These are phyloP conservation scores for Alligator sinensis DNA, from an alignment of 2,113 vertebrate genomes.

Conservation along the genomic window DNA sequence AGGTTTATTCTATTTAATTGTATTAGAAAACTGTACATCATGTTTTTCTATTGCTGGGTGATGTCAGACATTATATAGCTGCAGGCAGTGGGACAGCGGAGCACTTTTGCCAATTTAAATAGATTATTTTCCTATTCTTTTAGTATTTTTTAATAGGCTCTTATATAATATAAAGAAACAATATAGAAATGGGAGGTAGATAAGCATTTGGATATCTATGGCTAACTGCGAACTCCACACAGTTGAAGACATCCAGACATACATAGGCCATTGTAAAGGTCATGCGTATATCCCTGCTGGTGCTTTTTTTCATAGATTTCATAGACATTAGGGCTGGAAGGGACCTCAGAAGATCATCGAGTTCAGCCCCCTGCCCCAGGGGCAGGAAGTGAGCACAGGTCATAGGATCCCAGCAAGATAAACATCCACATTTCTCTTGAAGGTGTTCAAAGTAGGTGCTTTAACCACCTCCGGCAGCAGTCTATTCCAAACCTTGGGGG, in stretches of 20 bases:
- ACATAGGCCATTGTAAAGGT: not conserved
- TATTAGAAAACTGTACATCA: conserved; percentile 14
- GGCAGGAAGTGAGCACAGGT: too few species aligned
- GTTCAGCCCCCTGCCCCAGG: too few species aligned
- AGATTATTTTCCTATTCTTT: not conserved
- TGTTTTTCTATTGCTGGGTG: conserved; percentile 25
- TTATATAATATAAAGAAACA: not conserved
- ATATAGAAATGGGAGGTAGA: not conserved
- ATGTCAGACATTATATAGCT: not conserved
- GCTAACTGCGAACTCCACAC: not conserved
- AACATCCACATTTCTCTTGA: too few species aligned
- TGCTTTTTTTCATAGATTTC: too few species aligned
- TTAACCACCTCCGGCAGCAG: too few species aligned
- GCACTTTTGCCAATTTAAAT: not conserved
- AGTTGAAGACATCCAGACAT: not conserved
- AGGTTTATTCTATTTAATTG: conserved; percentile 50
- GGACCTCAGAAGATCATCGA: too few species aligned
- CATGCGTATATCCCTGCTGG: too few species aligned
- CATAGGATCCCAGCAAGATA: too few species aligned
- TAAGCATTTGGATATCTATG: not conserved
- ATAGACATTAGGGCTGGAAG: too few species aligned
- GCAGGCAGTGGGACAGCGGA: conserved; percentile 33
- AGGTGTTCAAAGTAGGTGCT: too few species aligned
- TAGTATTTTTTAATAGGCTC: not conserved
- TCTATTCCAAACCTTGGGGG: too few species aligned